A percentile compares a stretch with the other conserved stretches of the same genome.
Conservation (phyloP, 2,888 invertebrate genomes). For the Elegia similella region DNA sequence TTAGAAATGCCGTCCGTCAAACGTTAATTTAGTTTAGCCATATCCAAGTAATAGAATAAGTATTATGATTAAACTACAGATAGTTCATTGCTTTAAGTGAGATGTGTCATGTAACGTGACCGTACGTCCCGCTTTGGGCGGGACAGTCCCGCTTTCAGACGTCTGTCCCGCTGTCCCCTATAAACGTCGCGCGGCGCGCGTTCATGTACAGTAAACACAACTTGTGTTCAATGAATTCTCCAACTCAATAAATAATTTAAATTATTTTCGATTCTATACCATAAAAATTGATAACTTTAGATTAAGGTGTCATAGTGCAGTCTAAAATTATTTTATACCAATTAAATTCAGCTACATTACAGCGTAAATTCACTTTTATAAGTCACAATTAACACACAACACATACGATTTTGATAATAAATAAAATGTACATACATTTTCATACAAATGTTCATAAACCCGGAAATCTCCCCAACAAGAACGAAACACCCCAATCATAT, state of each 20-base stretch:
- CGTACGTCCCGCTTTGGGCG: too few relatives aligned
- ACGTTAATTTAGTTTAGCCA: neutral
- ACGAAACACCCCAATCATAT: conserved; percentile 11
- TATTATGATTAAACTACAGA: conserved; percentile 6
- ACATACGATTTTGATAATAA: conserved; percentile 14
- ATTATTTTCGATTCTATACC: conserved; percentile 10
- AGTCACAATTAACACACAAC: conserved; percentile 15
- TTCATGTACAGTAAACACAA: neutral
- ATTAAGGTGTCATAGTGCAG: conserved; percentile 8
- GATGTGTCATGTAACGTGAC: too few relatives aligned
- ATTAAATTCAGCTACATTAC: conserved; percentile 14
- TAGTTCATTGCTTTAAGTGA: neutral
- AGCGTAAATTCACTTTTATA: conserved; percentile 13
- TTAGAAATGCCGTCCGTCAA: neutral
- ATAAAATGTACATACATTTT: conserved; percentile 12
- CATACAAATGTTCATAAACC: conserved; percentile 9
- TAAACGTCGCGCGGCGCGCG: too few relatives aligned
- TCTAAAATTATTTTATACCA: conserved; percentile 14
- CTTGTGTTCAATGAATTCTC: neutral
- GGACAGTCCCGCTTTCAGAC: too few relatives aligned
- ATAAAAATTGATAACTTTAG: conserved; percentile 12
- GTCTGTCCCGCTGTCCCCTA: too few relatives aligned
- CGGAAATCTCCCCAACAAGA: conserved; percentile 6
- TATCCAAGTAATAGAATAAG: conserved; percentile 4
- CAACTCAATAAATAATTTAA: conserved; percentile 7